phyloP scores from a whole-genome alignment of 1,140 invertebrate species.

The Paraescarpia echinospica region DNA sequence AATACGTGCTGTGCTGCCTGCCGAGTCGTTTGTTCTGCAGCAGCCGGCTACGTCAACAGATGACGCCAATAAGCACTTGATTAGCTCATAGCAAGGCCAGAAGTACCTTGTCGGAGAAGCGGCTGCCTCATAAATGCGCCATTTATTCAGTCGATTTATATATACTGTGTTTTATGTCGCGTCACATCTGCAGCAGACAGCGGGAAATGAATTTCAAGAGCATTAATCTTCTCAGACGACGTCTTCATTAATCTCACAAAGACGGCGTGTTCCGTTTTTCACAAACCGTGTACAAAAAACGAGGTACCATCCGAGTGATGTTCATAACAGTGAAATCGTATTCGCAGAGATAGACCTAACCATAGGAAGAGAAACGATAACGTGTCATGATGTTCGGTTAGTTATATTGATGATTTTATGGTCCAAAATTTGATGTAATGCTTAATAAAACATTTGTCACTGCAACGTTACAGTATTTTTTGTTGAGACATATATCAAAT shows the following conservation, averaged over 20 bases:
- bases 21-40: neutral
- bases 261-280: neutral
- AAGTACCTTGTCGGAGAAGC: neutral
- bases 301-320: too few relatives aligned
- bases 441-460: neutral
- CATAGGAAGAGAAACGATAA: neutral
- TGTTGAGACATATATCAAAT: too few relatives aligned
- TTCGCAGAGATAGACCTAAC: neutral
- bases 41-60: neutral
- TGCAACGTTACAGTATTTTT: too few relatives aligned
- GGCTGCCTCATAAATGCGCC: conserved; percentile 3
- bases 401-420: neutral
- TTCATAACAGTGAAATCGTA: too few relatives aligned
- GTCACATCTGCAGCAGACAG: neutral
- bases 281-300: neutral
- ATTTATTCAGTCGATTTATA: conserved; percentile 6
- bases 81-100: neutral
- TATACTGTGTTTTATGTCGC: conserved; percentile 1
- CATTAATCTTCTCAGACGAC: neutral
- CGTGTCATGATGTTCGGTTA: neutral
- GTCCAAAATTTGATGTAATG: neutral
- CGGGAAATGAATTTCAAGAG: neutral
- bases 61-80: conserved; percentile 4
- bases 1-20: neutral
- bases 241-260: neutral